Conservation (phyloP, 1,140 invertebrate species). For the Zaprionus vittiger region DNA sequence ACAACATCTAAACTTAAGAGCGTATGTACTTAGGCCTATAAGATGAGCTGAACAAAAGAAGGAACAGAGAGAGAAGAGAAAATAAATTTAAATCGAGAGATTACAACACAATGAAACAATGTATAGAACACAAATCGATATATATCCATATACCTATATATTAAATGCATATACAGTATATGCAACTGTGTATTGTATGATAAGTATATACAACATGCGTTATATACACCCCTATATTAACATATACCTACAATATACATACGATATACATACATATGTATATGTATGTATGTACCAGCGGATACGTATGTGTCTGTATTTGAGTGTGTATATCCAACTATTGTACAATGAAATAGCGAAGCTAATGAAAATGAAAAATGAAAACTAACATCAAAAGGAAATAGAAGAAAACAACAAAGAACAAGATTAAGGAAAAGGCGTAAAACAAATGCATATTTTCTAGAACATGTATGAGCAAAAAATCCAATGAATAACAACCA, state of each 20-base stretch:
- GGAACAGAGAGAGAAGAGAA: neutral
- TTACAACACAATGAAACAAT: conserved; percentile 65
- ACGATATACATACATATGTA: conserved; percentile 37
- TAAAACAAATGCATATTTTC: conserved; percentile 61
- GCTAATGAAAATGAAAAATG: conserved; percentile 47
- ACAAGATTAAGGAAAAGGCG: conserved; percentile 22
- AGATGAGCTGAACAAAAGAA: conserved; percentile 64
- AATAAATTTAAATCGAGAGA: neutral
- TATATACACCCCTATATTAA: conserved; percentile 68
- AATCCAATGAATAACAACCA: conserved; percentile 30
- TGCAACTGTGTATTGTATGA: conserved; percentile 51
- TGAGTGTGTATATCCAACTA: conserved; percentile 42
- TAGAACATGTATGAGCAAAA: conserved; percentile 66
- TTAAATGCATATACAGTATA: conserved; percentile 38
- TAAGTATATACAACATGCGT: conserved; percentile 67
- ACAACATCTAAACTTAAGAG: conserved; percentile 21
- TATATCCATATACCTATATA: conserved; percentile 21
- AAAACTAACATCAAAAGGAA: conserved; percentile 15
- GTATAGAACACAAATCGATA: conserved; percentile 56
- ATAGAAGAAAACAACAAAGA: conserved; percentile 10
- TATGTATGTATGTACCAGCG: conserved; percentile 22
- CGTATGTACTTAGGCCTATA: conserved; percentile 50
- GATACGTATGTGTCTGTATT: conserved; percentile 15
- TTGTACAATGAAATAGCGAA: conserved; percentile 74
- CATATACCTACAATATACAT: conserved; percentile 40